Base-by-base conservation (phyloP, 2,888 invertebrate genomes). In the Graphium colonna region DNA sequence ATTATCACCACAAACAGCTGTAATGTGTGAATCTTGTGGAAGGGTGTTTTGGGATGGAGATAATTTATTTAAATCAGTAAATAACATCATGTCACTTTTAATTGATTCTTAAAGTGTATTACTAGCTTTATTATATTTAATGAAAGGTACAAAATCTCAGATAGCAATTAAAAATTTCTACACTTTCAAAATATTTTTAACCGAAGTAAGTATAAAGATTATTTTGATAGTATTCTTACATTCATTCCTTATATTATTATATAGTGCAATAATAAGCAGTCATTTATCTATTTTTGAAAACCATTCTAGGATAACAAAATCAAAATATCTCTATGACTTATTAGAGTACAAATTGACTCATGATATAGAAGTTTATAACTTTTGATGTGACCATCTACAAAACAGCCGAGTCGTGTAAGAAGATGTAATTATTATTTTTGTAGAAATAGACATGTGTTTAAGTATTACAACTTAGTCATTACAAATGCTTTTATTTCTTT, bases 11-110 rank as follows among this genome's bases (percentile, higher is more conserved):
- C 89, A 92, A 51, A 62, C 87, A 54, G 95, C 93, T 69, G 92
- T 92, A 62, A 79, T 95, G 28, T 96, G 96, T 79, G 92, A 93
- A 61, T 73, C 71, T 21, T 96, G 96, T 82, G 96, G 95, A 0
- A 94, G 93, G 73, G 87, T 94, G 47, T 95, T 92, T 75, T 95
- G 95, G 94, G 93, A 94, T 64, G 79, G 75, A 59, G 82, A 88
- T 65, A 67, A 73, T 43, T 59, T 79, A 17, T 60, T 80, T 38
- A 75, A 76, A 63, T 60, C 73, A 49, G 73, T 79, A 43, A 63
- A 67, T 61, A 68, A 75, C 57, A 60, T 70, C 60, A 68, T 80
- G 48, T 65, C 21, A 44, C 3, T 42, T 47, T n/a, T 52, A 62
- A n/a, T 18, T 45, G 46, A 54, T 17, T 67, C 36, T 65, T 57